These are phyloP conservation scores for Gisinianus flammeolus DNA, from an alignment of 2,888 invertebrate species.

Conservation along the genomic window DNA sequence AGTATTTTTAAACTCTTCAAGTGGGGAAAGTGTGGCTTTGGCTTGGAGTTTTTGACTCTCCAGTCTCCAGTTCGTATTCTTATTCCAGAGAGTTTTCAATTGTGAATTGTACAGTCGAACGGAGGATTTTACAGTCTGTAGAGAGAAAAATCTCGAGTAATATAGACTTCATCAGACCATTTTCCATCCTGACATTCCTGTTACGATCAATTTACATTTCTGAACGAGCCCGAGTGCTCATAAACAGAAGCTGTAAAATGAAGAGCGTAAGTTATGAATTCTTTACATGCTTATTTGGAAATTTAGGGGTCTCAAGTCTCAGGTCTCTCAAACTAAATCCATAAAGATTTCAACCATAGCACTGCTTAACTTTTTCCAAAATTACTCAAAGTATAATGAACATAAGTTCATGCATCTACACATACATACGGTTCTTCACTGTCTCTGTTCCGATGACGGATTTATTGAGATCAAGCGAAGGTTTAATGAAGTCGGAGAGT, in stretches of 20 bases:
- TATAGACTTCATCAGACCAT: not conserved
- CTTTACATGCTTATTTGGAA: not conserved
- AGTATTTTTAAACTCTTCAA: no score
- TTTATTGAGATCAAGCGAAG: not conserved
- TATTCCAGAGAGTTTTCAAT: not conserved
- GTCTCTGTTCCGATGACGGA: not conserved
- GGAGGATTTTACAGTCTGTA: no score
- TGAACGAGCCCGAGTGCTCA: not conserved
- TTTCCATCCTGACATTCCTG: conserved; percentile 1
- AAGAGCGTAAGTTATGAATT: not conserved
- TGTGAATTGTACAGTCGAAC: not conserved
- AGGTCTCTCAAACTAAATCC: not conserved
- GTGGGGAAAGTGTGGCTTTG: no score
- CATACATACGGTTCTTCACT: not conserved
- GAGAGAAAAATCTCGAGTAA: no score
- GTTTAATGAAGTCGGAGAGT: not conserved
- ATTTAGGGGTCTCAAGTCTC: not conserved
- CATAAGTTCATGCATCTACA: conserved; percentile 3
- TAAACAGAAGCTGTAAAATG: not conserved
- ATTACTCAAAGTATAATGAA: not conserved
- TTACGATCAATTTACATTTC: conserved; percentile 14
- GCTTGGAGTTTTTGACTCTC: no score
- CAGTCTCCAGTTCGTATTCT: no score
- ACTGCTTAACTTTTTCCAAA: not conserved
- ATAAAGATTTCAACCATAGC: not conserved